These are phyloP conservation scores for Apeira syringaria DNA, from an alignment of 2,888 invertebrate genomes.

Conservation along the genomic window DNA sequence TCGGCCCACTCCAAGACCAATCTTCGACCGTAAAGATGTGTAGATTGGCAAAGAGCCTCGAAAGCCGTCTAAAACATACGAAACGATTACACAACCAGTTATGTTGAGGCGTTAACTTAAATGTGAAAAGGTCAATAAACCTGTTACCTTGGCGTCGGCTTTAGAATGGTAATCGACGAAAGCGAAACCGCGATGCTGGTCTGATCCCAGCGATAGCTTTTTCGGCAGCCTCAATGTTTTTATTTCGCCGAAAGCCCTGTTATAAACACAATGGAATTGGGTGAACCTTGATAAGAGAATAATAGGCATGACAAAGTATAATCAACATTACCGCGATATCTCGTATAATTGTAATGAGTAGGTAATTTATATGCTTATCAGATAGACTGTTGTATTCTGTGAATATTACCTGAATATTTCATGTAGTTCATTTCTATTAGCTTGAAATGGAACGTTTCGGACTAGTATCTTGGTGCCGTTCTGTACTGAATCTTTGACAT, in stretches of 20 bases:
- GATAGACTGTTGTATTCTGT: slow-evolving; percentile 3
- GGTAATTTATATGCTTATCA: slow-evolving; percentile 31
- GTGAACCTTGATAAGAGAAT: slow-evolving; percentile 23
- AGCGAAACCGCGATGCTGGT: slow-evolving; percentile 96
- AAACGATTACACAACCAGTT: neutral
- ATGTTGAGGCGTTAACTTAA: too few species aligned
- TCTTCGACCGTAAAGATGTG: slow-evolving; percentile 98
- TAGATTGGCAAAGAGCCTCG: slow-evolving; percentile 96
- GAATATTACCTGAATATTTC: slow-evolving; percentile 93
- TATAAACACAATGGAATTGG: slow-evolving; percentile 3
- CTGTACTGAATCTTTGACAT: slow-evolving; percentile 83
- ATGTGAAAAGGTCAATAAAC: slow-evolving; percentile 20
- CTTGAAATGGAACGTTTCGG: slow-evolving; percentile 98
- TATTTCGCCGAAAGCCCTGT: slow-evolving; percentile 95
- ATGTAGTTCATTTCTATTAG: slow-evolving; percentile 90
- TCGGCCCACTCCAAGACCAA: slow-evolving; percentile 98
- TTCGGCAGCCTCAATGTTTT: slow-evolving; percentile 95
- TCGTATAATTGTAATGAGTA: slow-evolving; percentile 30
- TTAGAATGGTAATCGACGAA: slow-evolving; percentile 96
- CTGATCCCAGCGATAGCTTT: slow-evolving; percentile 90
- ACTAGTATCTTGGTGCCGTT: slow-evolving; percentile 95
- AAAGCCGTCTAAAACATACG: slow-evolving; percentile 90
- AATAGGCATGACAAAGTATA: slow-evolving; percentile 8
- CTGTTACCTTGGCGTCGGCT: slow-evolving; percentile 93
- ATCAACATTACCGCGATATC: slow-evolving; percentile 26